Evolutionary conservation across 2,888 invertebrate species (phyloP).

Genomic region (Pollenia griseotomentosa): DNA sequence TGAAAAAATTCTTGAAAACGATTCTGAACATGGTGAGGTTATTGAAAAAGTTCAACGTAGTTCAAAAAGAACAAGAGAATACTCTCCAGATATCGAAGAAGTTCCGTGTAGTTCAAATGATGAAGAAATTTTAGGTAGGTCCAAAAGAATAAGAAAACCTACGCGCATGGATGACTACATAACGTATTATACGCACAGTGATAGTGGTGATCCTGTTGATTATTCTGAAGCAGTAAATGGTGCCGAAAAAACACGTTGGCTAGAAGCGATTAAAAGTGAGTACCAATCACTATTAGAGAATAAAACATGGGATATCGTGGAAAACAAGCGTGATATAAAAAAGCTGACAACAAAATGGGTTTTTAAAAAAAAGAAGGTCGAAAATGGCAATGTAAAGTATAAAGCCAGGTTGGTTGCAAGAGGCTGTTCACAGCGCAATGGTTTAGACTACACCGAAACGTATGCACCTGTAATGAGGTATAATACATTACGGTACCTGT

Average conservation of each 20-base stretch:
- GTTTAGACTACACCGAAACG: slow-evolving; percentile 71
- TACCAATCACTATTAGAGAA: slow-evolving; percentile 74
- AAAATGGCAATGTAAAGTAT: slow-evolving; percentile 48
- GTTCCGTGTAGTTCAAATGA: neutral
- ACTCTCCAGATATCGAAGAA: neutral
- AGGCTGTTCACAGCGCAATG: slow-evolving; percentile 75
- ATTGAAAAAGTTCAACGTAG: neutral
- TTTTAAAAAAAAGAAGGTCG: slow-evolving; percentile 73
- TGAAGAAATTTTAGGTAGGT: slow-evolving; percentile 20
- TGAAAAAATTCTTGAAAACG: slow-evolving; percentile 21
- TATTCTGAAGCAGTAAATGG: slow-evolving; percentile 24
- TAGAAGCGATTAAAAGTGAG: slow-evolving; percentile 43
- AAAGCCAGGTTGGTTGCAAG: slow-evolving; percentile 71
- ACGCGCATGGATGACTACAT: slow-evolving; percentile 36
- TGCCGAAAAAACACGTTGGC: slow-evolving; percentile 9
- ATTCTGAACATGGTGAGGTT: neutral
- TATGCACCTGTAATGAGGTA: slow-evolving; percentile 45
- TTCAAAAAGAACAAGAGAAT: neutral
- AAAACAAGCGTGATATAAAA: slow-evolving; percentile 35
- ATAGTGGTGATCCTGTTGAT: slow-evolving; percentile 25
- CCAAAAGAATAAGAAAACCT: slow-evolving; percentile 36
- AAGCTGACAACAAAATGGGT: slow-evolving; percentile 59
- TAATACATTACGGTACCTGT: slow-evolving; percentile 16
- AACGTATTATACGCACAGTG: slow-evolving; percentile 23
- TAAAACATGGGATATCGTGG: slow-evolving; percentile 81